Base-by-base conservation (phyloP, 2,888 invertebrate genomes). In the Cephus sareptanus region DNA sequence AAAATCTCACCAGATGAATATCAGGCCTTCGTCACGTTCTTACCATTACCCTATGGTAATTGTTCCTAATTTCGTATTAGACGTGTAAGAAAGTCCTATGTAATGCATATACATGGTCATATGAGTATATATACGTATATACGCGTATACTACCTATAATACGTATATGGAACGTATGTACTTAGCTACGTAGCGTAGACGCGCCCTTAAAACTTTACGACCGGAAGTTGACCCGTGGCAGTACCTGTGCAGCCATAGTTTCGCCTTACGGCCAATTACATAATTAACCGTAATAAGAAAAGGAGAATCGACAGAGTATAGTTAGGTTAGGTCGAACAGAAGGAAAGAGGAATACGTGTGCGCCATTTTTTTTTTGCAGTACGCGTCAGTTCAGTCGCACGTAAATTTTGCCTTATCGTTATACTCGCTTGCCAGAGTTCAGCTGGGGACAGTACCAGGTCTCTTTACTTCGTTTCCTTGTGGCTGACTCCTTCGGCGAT, bases 201-300 rank as follows among this genome's bases (percentile, higher is more conserved):
- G 83, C 86, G 83, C 86, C 88, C 87, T 88, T 87, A 84, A 85
- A 85, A 84, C 78, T 85, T 89, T 87, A 88, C 84, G 87, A 83
- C 85, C 89, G 89, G 89, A 89, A 89, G 87, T 89, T 82, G 87
- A 86, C 85, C 85, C 85, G 40, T 40, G 40, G 40, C 40, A 40
- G 40, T 40, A 40, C 80, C 79, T 79, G 83, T 82, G 85, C 82
- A 83, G 12, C 74, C 74, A 74, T n/a, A n/a, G 33, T n/a, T 33
- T 31, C 35, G 33, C 74, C 74, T 30, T n/a, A 34, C 74, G 74
- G 77, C 83, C 84, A 83, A 85, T 86, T 85, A 84, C 82, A 83
- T 83, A 84, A 84, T 85, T 83, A 81, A 81, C 40, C 79, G 82
- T 83, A 84, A 86, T 80, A 82, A 83, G 85, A 79, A 79, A 81